Percentiles rank a stretch among this genome's conserved stretches.
These are phyloP conservation scores for Cenopis cana DNA, from an alignment of 2,888 invertebrate genomes.

Conservation along the genomic window DNA sequence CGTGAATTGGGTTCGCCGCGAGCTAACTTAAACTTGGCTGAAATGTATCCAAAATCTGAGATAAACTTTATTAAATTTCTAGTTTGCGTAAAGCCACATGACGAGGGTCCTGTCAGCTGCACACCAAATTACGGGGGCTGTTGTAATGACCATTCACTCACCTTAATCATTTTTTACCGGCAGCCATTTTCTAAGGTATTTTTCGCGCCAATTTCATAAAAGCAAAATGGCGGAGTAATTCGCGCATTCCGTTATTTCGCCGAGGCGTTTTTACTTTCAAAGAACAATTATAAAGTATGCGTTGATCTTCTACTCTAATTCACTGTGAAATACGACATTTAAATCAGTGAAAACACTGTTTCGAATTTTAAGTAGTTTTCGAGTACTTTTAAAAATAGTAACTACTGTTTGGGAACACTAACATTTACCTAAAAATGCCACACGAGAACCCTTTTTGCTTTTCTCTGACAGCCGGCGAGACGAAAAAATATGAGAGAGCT, in stretches of 20 bases:
- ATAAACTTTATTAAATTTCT: conserved; percentile 56
- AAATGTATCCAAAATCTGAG: conserved; percentile 39
- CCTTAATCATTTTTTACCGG: conserved; percentile 43
- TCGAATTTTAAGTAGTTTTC: background rate
- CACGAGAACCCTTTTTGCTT: conserved; percentile 10
- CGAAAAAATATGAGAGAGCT: conserved; percentile 48
- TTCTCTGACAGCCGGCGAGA: conserved; percentile 12
- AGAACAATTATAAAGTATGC: no score
- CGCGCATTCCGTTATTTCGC: conserved; percentile 14
- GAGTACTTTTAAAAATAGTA: background rate
- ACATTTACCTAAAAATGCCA: conserved; percentile 18
- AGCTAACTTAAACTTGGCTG: conserved; percentile 26
- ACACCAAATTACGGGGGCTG: conserved; percentile 47
- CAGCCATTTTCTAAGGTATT: conserved; percentile 27
- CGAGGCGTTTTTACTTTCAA: conserved; percentile 11
- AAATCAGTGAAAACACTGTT: background rate
- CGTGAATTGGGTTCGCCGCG: conserved; percentile 18
- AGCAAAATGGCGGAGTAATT: conserved; percentile 35
- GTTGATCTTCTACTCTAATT: background rate
- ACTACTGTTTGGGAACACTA: background rate
- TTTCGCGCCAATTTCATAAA: conserved; percentile 40
- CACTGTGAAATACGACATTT: background rate
- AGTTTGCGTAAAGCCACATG: conserved; percentile 51
- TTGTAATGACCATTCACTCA: conserved; percentile 43
- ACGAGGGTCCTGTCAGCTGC: conserved; percentile 62